These are phyloP conservation scores for Burhinus bistriatus DNA, from an alignment of 2,113 vertebrate species.

Conservation along the genomic window DNA sequence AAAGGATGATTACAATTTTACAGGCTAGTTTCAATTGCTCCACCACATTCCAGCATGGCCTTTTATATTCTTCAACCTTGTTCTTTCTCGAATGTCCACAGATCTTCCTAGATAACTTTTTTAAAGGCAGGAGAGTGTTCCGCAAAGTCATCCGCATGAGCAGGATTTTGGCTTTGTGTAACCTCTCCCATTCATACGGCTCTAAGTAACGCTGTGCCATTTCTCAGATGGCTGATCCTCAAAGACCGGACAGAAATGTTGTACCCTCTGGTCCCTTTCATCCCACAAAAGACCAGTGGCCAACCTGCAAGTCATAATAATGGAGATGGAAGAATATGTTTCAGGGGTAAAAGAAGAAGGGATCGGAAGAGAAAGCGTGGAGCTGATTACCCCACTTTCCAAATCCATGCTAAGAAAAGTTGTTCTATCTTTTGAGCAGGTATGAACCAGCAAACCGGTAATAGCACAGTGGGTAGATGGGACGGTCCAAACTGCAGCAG, in stretches of 20 bases:
- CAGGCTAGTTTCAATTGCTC: not conserved
- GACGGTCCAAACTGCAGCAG: not conserved
- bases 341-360: not conserved
- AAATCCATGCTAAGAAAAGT: not conserved
- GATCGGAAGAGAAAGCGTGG: not conserved
- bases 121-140: not conserved
- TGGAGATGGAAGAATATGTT: not conserved
- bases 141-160: not conserved
- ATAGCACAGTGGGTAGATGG: not conserved
- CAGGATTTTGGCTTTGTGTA: not conserved
- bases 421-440: not conserved
- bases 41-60: not conserved
- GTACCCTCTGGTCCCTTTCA: not conserved
- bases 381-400: not conserved
- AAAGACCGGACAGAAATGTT: not conserved
- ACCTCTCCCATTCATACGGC: not conserved
- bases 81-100: not conserved
- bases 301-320: not conserved
- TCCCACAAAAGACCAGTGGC: not conserved
- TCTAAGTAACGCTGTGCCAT: not conserved
- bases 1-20: not conserved
- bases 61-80: not conserved
- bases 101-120: not conserved
- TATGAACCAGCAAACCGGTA: not conserved
- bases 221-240: not conserved